A percentile compares a stretch with the other conserved stretches of the same genome.
Conservation (phyloP, 2,797 vertebrate genomes). For the Anabacerthia variegaticeps region DNA sequence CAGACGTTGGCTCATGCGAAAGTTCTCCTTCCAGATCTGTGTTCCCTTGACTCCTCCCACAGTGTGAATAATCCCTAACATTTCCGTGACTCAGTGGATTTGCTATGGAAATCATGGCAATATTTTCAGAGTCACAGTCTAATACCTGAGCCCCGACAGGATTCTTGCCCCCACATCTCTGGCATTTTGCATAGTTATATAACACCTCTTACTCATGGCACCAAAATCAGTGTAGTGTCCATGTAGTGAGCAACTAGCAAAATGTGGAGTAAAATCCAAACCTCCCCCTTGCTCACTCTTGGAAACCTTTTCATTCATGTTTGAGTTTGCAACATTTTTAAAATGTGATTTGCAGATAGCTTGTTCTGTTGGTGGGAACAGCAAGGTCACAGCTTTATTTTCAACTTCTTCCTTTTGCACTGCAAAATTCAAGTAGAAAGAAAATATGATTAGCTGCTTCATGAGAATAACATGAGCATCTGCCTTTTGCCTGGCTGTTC, state of each 20-base stretch:
- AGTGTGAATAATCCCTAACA: slow-evolving; percentile 28
- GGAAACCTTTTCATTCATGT: background rate
- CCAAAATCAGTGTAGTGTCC: background rate
- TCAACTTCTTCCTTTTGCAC: background rate
- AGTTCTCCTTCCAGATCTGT: background rate
- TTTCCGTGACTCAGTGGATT: slow-evolving; percentile 47
- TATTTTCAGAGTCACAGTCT: slow-evolving; percentile 31
- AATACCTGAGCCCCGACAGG: slow-evolving; percentile 41
- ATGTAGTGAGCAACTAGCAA: background rate
- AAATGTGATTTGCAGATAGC: background rate
- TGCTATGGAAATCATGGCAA: slow-evolving; percentile 12
- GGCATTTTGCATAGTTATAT: slow-evolving; percentile 37
- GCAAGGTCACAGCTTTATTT: background rate
- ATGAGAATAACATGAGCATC: background rate
- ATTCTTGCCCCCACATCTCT: slow-evolving; percentile 17
- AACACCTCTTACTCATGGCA: background rate
- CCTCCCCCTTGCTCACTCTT: background rate
- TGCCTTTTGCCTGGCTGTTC: background rate
- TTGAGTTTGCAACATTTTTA: background rate
- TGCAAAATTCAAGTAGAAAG: background rate
- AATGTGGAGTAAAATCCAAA: background rate
- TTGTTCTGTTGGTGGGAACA: background rate
- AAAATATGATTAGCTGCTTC: background rate
- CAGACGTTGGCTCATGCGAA: background rate
- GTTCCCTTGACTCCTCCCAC: slow-evolving; percentile 15